A percentile compares a stretch with the other conserved stretches of the same genome.
phyloP scores from a whole-genome alignment of 1,140 invertebrate genomes.

The Armadillidium nasatum region DNA sequence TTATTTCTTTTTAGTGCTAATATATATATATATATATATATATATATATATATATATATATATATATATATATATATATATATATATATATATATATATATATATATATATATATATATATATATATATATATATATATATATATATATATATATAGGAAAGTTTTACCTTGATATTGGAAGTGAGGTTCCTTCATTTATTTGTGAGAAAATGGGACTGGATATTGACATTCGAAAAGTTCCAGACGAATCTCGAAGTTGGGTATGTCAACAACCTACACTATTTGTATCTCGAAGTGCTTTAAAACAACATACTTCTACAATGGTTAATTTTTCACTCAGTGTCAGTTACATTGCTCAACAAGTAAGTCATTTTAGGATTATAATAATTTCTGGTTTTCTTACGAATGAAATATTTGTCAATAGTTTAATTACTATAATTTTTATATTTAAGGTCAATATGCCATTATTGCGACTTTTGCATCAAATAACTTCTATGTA shows the following conservation, averaged over 20 bases:
- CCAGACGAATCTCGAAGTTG: conserved; percentile 78
- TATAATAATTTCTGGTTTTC: too few relatives aligned
- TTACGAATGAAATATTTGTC: too few relatives aligned
- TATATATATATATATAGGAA: conserved; percentile 17
- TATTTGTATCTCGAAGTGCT: conserved; percentile 69
- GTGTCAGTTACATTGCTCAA: conserved; percentile 80
- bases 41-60: too few relatives aligned
- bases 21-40: too few relatives aligned
- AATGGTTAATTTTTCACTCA: conserved; percentile 78
- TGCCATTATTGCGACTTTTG: conserved; percentile 84
- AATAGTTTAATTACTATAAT: too few relatives aligned
- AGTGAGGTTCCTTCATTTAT: conserved; percentile 61
- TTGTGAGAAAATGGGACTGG: conserved; percentile 82
- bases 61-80: too few relatives aligned
- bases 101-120: too few relatives aligned
- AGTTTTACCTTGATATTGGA: conserved; percentile 35
- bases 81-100: too few relatives aligned
- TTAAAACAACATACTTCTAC: conserved; percentile 84
- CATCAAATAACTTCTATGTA: conserved; percentile 98
- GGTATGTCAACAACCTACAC: conserved; percentile 65
- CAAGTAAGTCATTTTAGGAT: conserved; percentile 56
- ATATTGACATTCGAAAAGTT: conserved; percentile 81
- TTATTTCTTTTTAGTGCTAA: too few relatives aligned
- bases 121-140: too few relatives aligned
- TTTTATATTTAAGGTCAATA: conserved; percentile 66